Conservation (phyloP, 2,888 invertebrate species). For the Diarsia dahlii region DNA sequence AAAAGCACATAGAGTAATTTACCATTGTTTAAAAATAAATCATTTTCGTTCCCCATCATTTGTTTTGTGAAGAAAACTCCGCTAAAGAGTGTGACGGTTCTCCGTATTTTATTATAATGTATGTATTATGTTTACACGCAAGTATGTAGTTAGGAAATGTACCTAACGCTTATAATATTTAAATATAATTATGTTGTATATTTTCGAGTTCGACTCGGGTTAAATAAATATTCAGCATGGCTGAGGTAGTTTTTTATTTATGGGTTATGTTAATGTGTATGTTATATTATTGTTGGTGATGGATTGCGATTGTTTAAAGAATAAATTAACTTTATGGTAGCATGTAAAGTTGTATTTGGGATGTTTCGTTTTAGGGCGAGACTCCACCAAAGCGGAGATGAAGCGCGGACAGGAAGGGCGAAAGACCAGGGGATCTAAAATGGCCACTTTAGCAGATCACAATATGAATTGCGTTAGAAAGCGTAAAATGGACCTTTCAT, state of each 20-base stretch:
- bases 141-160: constrained; percentile 19
- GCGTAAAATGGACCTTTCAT: too few relatives aligned
- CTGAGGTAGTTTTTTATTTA: constrained; percentile 82
- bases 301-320: constrained; percentile 39
- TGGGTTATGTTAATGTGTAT: constrained; percentile 61
- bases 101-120: constrained; percentile 11
- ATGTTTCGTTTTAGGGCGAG: background rate
- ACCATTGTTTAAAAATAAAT: background rate
- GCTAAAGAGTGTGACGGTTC: constrained; percentile 19
- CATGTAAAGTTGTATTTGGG: constrained; percentile 31
- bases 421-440: too few relatives aligned
- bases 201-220: constrained; percentile 79
- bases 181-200: constrained; percentile 62
- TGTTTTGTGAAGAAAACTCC: background rate
- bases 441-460: too few relatives aligned
- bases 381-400: too few relatives aligned
- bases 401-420: too few relatives aligned
- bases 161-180: constrained; percentile 43
- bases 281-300: constrained; percentile 60
- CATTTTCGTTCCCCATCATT: background rate
- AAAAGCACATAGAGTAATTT: background rate
- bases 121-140: constrained; percentile 23
- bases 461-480: too few relatives aligned
- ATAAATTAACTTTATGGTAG: constrained; percentile 38
- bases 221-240: constrained; percentile 83